Conservation (phyloP, 2,888 invertebrate genomes). For the Ctena decussata region DNA sequence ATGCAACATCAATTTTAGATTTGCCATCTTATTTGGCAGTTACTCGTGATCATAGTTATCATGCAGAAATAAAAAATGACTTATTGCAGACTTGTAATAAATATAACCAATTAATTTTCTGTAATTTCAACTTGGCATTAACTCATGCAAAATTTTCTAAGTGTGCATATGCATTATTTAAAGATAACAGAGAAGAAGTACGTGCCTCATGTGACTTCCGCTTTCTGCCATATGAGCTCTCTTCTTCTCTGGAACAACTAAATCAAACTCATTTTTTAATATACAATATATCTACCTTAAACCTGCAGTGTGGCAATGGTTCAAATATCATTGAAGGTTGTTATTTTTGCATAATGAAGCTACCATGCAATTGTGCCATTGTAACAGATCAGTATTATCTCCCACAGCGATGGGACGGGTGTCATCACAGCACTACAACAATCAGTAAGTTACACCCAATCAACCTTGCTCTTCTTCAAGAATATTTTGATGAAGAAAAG, state of each 20-base stretch:
- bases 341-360: neutral
- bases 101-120: neutral
- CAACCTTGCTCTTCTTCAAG: conserved; percentile 22
- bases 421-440: neutral
- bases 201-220: conserved; percentile 2
- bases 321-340: neutral
- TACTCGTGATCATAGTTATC: neutral
- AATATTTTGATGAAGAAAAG: neutral
- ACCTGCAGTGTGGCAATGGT: neutral
- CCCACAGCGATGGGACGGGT: neutral
- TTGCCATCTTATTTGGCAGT: neutral
- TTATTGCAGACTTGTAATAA: neutral
- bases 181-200: neutral
- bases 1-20: conserved; percentile 2
- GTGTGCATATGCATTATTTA: neutral
- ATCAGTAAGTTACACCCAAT: neutral
- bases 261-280: conserved; percentile 24
- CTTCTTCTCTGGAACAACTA: neutral
- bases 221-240: conserved; percentile 9
- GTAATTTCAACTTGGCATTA: neutral
- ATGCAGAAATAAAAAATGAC: neutral
- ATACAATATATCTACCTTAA: conserved; percentile 9
- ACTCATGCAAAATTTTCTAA: neutral
- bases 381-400: neutral
- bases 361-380: neutral